Evolutionary conservation across 2,113 vertebrate species (phyloP), one percentile per base, ranked within the genome.

Genomic region (Odontesthes bonariensis): DNA sequence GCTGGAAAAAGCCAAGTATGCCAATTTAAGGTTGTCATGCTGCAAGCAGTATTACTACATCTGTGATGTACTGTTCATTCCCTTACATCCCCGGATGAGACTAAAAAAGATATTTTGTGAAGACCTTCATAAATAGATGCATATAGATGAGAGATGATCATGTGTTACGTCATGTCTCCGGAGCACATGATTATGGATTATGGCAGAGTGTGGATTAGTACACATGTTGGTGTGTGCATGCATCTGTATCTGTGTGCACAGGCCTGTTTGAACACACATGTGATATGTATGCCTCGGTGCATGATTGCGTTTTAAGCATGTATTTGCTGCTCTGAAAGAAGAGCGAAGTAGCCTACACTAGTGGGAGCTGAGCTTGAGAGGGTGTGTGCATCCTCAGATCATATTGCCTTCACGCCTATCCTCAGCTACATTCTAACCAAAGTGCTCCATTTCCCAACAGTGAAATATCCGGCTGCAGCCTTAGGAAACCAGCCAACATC

Each of bases 131-230:
- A 75, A 86, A 62, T 20, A 12, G 9, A 58, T 82, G 71, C 73
- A 81, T 57, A 73, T 60, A 66, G 63, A 82, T 85, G 79, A 76
- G 81, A 77, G 57, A 71, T 69, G 69, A n/a, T 61, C 53, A 56
- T 59, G 70, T 77, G 86, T 88, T 93, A 89, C 88, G 86, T 92
- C 92, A 93, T 92, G 79, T 87, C 86, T 90, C 82, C 57, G 79
- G 62, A 84, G 76, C 86, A 85, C 73, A 92, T 81, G 75, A 88
- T 77, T 80, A 71, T 85, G 83, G 84, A 84, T 89, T 81, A 90
- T 56, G 64, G 67, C 44, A 32, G 46, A 81, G 59, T 77, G 84
- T 90, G 83, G 69, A 86, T 88, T 81, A 89, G 81, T 73, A 70
- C 14, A 63, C 67, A 47, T 66, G 77, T 74, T 77, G 19, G 47